Percentiles rank a stretch among this genome's conserved stretches.
Evolutionary conservation across 2,888 invertebrate species (phyloP).

Genomic region (Pelosia muscerda): DNA sequence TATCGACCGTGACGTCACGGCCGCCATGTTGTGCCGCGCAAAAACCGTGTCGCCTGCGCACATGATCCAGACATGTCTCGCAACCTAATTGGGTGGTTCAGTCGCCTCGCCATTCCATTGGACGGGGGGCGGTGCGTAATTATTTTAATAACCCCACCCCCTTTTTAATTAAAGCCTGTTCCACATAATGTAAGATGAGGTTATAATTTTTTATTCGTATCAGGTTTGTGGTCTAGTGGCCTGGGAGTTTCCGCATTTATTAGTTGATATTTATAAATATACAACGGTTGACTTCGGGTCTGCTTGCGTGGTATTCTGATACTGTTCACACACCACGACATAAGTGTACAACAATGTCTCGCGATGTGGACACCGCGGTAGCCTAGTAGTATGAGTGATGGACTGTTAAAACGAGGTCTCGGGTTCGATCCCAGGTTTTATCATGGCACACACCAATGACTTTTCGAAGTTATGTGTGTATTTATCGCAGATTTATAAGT

Average conservation of each 20-base stretch:
- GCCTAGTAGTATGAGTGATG: too few relatives aligned
- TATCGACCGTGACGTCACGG: conserved; percentile 54
- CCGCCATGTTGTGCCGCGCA: conserved; percentile 69
- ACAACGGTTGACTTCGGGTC: too few relatives aligned
- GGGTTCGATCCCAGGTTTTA: too few relatives aligned
- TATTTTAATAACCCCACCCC: conserved; percentile 83
- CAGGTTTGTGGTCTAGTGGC: not conserved
- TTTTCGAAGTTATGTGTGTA: too few relatives aligned
- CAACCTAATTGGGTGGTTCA: conserved; percentile 78
- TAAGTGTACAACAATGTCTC: too few relatives aligned
- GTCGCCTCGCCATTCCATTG: conserved; percentile 71
- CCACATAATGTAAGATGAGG: conserved; percentile 27
- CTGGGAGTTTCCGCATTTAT: not conserved
- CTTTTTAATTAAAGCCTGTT: conserved; percentile 76
- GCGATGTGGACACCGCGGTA: too few relatives aligned
- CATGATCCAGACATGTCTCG: conserved; percentile 64
- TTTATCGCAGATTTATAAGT: too few relatives aligned
- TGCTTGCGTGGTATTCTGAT: too few relatives aligned
- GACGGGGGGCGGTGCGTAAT: conserved; percentile 79
- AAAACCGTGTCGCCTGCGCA: conserved; percentile 67
- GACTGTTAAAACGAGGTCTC: too few relatives aligned
- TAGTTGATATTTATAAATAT: too few relatives aligned
- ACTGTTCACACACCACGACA: too few relatives aligned
- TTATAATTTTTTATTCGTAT: conserved; percentile 35
- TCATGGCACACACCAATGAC: too few relatives aligned